Conservation (phyloP, 2,888 invertebrate species). For the Thera obeliscata region DNA sequence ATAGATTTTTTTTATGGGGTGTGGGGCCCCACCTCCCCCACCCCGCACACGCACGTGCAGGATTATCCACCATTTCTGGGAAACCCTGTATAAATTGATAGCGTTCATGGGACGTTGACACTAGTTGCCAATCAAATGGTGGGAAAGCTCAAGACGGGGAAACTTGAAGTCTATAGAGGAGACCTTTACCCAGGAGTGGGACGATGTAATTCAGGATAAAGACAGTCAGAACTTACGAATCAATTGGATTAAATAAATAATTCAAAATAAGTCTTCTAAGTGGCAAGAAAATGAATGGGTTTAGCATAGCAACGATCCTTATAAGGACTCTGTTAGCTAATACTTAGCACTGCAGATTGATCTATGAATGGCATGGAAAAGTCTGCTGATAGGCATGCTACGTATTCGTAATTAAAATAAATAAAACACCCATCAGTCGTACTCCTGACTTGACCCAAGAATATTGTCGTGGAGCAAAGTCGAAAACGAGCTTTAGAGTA, state of each 20-base stretch:
- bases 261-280: slow-evolving; percentile 1
- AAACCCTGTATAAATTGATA: too few species aligned
- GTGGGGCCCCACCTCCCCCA: too few species aligned
- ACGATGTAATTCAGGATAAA: background rate
- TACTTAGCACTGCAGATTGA: slow-evolving; percentile 1
- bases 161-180: background rate
- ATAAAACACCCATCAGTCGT: background rate
- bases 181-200: background rate
- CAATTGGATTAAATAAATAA: background rate
- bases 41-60: too few species aligned
- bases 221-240: background rate
- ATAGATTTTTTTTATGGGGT: too few species aligned
- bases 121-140: too few species aligned
- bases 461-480: too few species aligned
- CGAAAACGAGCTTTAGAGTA: too few species aligned
- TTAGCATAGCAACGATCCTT: slow-evolving; percentile 5
- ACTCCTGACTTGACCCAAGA: background rate
- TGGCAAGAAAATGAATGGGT: slow-evolving; percentile 8
- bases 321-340: slow-evolving; percentile 8
- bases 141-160: too few species aligned
- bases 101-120: too few species aligned
- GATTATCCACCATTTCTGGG: too few species aligned
- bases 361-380: slow-evolving; percentile 15
- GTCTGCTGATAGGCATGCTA: slow-evolving; percentile 7
- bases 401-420: slow-evolving; percentile 11